Conservation (phyloP, 53 echinoderm and acorn worm genomes). For the Stichopus horrens region DNA sequence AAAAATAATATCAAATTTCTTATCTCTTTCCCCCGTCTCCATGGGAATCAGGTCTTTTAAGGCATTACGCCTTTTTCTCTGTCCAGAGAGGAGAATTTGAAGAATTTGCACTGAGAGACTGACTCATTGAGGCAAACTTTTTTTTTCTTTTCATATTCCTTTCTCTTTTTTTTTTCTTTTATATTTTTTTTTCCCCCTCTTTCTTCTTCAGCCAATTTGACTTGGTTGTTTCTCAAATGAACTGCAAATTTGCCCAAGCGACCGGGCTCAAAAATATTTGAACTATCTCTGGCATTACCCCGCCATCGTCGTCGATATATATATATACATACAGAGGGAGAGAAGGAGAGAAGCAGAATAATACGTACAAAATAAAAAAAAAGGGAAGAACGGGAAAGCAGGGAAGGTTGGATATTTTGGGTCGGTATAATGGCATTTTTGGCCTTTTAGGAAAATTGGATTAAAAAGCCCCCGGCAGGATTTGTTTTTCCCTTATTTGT, state of each 20-base stretch:
- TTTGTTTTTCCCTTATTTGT: conserved; percentile 55
- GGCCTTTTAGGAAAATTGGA: conserved; percentile 56
- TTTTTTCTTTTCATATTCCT: too few relatives aligned
- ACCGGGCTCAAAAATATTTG: conserved; percentile 47
- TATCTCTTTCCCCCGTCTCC: conserved; percentile 21
- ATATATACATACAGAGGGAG: background rate
- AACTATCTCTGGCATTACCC: conserved; percentile 46
- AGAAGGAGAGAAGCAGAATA: background rate
- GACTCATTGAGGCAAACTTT: conserved; percentile 33
- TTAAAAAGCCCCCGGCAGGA: conserved; percentile 54
- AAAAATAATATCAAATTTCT: conserved; percentile 50
- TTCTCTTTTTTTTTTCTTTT: background rate
- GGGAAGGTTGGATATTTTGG: conserved; percentile 38
- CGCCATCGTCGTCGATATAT: background rate
- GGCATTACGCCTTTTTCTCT: conserved; percentile 26
- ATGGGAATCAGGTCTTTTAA: conserved; percentile 29
- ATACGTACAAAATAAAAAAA: background rate
- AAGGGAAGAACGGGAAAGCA: conserved; percentile 1
- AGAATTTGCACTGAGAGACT: conserved; percentile 37
- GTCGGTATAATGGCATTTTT: conserved; percentile 50
- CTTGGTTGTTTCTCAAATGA: conserved; percentile 42
- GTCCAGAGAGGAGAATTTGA: conserved; percentile 33
- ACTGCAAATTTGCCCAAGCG: conserved; percentile 45
- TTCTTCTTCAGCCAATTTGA: conserved; percentile 42
- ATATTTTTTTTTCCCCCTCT: too few relatives aligned